Base-by-base conservation (phyloP, 1,140 invertebrate genomes). In the Drosophila suzukii region DNA sequence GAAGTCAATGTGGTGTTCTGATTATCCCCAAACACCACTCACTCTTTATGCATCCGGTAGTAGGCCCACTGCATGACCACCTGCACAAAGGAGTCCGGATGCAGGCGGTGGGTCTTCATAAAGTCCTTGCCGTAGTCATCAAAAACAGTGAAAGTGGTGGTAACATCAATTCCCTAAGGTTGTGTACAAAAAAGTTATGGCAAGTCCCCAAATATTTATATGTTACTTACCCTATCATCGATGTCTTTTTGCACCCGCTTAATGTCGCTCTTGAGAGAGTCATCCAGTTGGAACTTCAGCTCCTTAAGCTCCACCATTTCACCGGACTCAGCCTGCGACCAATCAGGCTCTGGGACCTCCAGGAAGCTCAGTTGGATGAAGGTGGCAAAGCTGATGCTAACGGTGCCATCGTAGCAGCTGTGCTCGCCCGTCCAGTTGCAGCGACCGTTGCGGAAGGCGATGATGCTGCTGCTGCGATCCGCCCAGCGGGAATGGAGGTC, bases 21-120 rank as follows among this genome's bases (percentile, higher is more conserved):
- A 27, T 0, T 6, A 12, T 4, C 4, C 6, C 11, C 10, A 0
- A 0, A 0, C 2, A 8, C 5, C 1, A 46, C 92, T 71, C 74
- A 93, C 93, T 90, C 92, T 8, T 90, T 61, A 78, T 94, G 93
- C 54, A 93, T 73, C 55, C 93, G 92, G 68, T 93, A 94, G 82
- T 95, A 96, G 8, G 94, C 93, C 68, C 95, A 92, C 75, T 96
- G 95, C 53, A 96, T 82, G 3, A 94, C 93, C 72, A 95, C 92
- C 91, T 96, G 95, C 15, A 95, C 92, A 88, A 94, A 94, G 4
- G 94, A 93, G 86, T 95, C 95, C 12, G 95, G 95, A 82, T 95
- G 94, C 34, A 95, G 66, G 38, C 93, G 91, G 27, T 92, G 79
- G 4, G 46, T 76, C 57, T 93, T 93, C 47, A 95, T 91, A 51